Conservation (phyloP, 2,888 invertebrate genomes). For the Brachypalpus laphriformis region DNA sequence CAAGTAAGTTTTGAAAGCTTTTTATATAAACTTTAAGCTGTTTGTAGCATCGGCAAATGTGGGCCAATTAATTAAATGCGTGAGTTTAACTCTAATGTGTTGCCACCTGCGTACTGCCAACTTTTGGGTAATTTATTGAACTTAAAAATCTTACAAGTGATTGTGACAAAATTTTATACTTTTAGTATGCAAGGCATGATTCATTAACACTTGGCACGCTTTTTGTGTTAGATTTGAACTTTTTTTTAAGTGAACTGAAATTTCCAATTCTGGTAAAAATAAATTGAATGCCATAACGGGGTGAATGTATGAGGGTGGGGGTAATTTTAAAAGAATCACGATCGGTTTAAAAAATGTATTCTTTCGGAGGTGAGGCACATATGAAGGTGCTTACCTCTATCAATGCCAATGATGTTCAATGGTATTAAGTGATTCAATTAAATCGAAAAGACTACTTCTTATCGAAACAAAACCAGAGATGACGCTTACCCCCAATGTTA, state of each 20-base stretch:
- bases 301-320: background rate
- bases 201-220: conserved; percentile 67
- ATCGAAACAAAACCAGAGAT: too few relatives aligned
- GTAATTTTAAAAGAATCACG: background rate
- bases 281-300: conserved; percentile 16
- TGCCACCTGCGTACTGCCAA: conserved; percentile 45
- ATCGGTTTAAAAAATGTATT: background rate
- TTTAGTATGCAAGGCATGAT: conserved; percentile 48
- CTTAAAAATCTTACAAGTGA: conserved; percentile 13
- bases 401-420: too few relatives aligned
- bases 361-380: background rate
- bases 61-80: conserved; percentile 26
- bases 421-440: too few relatives aligned
- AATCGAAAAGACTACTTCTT: too few relatives aligned
- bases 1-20: background rate
- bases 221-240: conserved; percentile 14
- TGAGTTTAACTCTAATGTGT: conserved; percentile 29
- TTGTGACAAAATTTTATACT: conserved; percentile 33
- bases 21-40: conserved; percentile 38
- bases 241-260: background rate
- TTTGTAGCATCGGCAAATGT: conserved; percentile 1
- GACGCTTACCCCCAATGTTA: too few relatives aligned
- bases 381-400: too few relatives aligned
- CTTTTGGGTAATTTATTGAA: conserved; percentile 62
- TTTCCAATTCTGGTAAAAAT: background rate